Conservation (phyloP, 2,113 vertebrate genomes). For the Limnothrissa miodon region DNA sequence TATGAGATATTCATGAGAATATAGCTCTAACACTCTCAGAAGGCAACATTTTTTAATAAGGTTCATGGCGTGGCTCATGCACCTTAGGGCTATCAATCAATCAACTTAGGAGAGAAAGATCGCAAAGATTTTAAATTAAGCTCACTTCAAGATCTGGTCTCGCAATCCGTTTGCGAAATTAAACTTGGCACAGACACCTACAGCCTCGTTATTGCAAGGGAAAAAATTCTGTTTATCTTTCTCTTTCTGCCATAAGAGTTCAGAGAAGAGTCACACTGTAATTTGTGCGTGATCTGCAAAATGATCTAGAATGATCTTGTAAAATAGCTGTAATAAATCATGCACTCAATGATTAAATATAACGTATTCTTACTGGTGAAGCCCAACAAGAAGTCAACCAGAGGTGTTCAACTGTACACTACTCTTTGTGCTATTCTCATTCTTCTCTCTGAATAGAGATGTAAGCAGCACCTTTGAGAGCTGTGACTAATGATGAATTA, state of each 20-base stretch:
- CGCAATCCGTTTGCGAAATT: constrained; percentile 50
- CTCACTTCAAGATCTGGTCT: not conserved
- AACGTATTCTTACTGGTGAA: not conserved
- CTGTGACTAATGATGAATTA: not conserved
- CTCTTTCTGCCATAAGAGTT: not conserved
- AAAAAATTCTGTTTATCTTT: not conserved
- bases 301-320: no score
- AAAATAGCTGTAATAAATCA: not conserved
- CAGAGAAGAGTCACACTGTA: not conserved
- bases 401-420: not conserved
- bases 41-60: constrained; percentile 70
- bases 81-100: constrained; percentile 66
- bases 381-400: not conserved
- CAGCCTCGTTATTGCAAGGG: not conserved
- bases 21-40: constrained; percentile 57
- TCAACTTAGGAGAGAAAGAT: constrained; percentile 48
- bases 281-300: not conserved
- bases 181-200: constrained; percentile 44
- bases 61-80: constrained; percentile 56
- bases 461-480: not conserved
- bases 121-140: constrained; percentile 45
- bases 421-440: not conserved
- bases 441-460: not conserved
- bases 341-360: not conserved
- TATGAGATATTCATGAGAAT: constrained; percentile 69